A percentile compares a stretch with the other conserved stretches of the same genome.
Evolutionary conservation across 2,888 invertebrate species (phyloP).

Genomic region (Atethmia centrago): DNA sequence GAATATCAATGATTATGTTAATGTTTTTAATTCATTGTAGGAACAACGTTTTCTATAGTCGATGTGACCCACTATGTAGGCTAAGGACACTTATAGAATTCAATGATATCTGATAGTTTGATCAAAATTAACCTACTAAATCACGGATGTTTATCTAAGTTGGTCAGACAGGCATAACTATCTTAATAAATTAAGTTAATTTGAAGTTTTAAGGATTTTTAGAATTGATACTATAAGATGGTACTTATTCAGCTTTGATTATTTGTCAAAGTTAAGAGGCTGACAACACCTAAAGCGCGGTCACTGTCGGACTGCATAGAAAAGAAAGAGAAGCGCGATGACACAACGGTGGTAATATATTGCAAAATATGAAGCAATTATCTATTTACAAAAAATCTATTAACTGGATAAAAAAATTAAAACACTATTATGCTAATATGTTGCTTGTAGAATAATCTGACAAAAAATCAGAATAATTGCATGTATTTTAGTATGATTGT

Average conservation of each 20-base stretch:
- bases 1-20: constrained; percentile 57
- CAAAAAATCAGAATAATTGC: too few species aligned
- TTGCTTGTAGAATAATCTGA: too few species aligned
- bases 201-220: constrained; percentile 22
- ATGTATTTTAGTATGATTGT: too few species aligned
- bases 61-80: constrained; percentile 54
- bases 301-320: too few species aligned
- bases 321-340: too few species aligned
- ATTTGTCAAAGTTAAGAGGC: background rate
- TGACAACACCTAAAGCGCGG: too few species aligned
- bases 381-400: too few species aligned
- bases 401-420: too few species aligned
- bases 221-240: background rate
- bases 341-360: too few species aligned
- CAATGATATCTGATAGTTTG: constrained; percentile 59
- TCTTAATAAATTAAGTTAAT: constrained; percentile 43
- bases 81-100: constrained; percentile 58
- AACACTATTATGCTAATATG: too few species aligned
- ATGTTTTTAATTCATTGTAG: constrained; percentile 52
- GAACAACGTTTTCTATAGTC: constrained; percentile 44
- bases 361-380: too few species aligned
- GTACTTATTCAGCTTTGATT: background rate
- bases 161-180: constrained; percentile 54
- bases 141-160: constrained; percentile 60
- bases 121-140: constrained; percentile 61